phyloP scores from a whole-genome alignment of 2,113 vertebrate genomes.

The Lophochroa leadbeateri region DNA sequence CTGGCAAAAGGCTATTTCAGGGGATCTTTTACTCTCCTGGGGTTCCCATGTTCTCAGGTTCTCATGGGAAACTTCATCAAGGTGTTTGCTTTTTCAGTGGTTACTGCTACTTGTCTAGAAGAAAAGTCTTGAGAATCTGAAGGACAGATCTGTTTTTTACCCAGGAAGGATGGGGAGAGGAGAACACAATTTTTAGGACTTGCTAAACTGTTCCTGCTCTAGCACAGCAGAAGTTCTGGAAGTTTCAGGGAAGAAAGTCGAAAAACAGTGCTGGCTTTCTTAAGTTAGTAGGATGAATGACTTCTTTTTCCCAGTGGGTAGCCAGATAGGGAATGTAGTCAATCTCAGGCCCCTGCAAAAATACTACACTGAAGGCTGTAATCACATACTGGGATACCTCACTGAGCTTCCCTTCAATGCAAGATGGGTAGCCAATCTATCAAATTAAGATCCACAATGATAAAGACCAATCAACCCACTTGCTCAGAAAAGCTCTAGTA shows the following conservation, averaged over 20 bases:
- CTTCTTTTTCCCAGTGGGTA: neutral
- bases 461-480: neutral
- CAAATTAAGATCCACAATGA: neutral
- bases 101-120: neutral
- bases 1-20: neutral
- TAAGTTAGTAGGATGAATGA: neutral
- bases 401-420: neutral
- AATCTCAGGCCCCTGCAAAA: neutral
- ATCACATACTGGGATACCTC: neutral
- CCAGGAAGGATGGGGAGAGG: neutral
- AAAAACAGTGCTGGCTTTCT: neutral
- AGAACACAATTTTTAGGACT: neutral
- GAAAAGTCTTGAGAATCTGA: neutral
- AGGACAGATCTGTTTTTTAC: neutral
- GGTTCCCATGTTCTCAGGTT: neutral
- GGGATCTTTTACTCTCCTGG: fast-evolving
- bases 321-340: neutral
- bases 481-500: neutral
- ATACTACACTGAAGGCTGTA: neutral
- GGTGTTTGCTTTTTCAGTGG: neutral
- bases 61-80: neutral
- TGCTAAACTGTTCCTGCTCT: neutral
- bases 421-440: neutral
- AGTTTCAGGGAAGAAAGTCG: neutral
- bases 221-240: neutral